These are phyloP conservation scores for Corydoras sp. DNA, from an alignment of 2,113 vertebrate species.

Conservation along the genomic window DNA sequence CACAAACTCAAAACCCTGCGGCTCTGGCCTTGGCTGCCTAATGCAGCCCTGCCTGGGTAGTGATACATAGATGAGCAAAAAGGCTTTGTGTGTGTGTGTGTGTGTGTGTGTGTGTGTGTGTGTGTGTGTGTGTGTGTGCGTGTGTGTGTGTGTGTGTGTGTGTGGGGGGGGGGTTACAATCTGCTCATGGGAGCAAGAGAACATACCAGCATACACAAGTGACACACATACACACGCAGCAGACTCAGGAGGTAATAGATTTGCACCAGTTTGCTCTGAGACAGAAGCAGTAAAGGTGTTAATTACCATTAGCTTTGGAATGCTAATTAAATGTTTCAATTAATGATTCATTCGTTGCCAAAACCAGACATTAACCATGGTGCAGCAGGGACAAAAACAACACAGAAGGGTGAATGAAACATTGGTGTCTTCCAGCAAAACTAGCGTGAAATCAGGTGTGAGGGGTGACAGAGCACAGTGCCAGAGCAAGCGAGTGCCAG, in stretches of 20 bases:
- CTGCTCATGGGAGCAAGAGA: slow-evolving; percentile 24
- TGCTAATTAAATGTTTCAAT: slow-evolving; percentile 84
- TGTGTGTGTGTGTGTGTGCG: slow-evolving; percentile 3
- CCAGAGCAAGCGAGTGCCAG: neutral
- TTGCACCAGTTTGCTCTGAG: slow-evolving; percentile 48
- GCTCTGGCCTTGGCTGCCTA: slow-evolving; percentile 39
- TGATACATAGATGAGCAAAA: slow-evolving; percentile 24
- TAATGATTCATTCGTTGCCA: slow-evolving; percentile 72
- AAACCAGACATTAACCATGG: slow-evolving; percentile 55
- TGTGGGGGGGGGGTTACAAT: slow-evolving; percentile 1
- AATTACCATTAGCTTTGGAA: slow-evolving; percentile 80
- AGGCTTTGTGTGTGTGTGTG: neutral
- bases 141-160: slow-evolving; percentile 5
- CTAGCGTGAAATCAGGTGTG: slow-evolving; percentile 1
- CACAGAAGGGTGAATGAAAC: neutral
- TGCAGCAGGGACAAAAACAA: neutral
- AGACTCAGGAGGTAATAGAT: slow-evolving; percentile 61
- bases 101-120: slow-evolving; percentile 22
- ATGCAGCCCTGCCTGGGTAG: slow-evolving; percentile 26
- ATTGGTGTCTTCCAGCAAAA: neutral
- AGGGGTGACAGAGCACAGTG: neutral
- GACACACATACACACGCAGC: slow-evolving; percentile 24
- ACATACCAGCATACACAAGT: slow-evolving; percentile 29
- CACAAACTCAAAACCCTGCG: slow-evolving; percentile 19
- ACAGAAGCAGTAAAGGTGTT: slow-evolving; percentile 68